Evolutionary conservation across 2,888 invertebrate species (phyloP), one percentile per base, ranked within the genome.

Genomic region (Caenorhabditis sp.): DNA sequence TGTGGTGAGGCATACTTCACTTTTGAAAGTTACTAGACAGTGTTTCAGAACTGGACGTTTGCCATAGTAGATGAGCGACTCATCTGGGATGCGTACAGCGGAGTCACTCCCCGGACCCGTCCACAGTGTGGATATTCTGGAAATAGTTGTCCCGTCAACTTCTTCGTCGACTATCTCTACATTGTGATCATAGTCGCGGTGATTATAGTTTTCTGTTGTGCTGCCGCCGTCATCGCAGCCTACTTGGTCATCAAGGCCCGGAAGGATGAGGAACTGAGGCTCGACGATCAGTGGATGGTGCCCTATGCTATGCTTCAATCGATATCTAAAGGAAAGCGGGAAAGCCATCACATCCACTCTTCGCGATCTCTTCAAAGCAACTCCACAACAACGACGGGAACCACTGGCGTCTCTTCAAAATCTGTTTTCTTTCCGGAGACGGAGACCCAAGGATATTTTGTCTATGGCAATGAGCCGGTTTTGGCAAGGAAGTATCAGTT

Each of bases 151-250:
- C 73, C 79, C 0, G 50, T 70, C 0, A 74, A 78, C 52, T 79
- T 82, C 43, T 70, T 82, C 41, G 63, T 63, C 22, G 79, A 82
- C 37, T 83, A 83, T 37, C 63, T 81, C 11, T 82, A 75, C 56
- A 74, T 80, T 17, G 78, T 83, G 15, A 55, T 83, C 22, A 78
- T 73, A 8, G 79, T 78, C 7, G 75, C 71, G 0, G 43, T 81
- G 15, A 74, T 80, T 20, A 59, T 82, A 22, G 50, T 71, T 20
- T 24, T 81, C 26, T 76, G 77, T 9, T 56, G 74, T 32, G 43
- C 55, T 2, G 62, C 78, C 9, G 79, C 82, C 20, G 9, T 56
- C 0, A 39, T 83, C 15, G 80, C 73, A 7, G 56, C 77, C 2
- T 80, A 72, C 27, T 24, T 79, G 22, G 73, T 75, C 0, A 37